phyloP scores from a whole-genome alignment of 2,797 vertebrate genomes.

The Setipinna tenuifilis region DNA sequence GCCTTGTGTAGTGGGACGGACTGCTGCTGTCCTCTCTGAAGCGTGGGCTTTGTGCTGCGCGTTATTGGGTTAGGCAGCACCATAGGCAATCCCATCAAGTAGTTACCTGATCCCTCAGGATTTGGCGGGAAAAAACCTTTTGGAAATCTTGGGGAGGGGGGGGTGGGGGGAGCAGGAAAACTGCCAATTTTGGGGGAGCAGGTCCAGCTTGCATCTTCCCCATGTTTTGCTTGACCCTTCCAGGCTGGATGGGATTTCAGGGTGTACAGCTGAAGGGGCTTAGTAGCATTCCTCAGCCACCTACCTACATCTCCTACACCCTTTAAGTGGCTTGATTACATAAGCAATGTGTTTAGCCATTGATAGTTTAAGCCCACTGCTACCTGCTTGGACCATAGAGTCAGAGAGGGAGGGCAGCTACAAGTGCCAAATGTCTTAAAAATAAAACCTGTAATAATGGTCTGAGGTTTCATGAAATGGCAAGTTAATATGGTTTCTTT shows the following conservation, averaged over 20 bases:
- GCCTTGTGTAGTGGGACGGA: background rate
- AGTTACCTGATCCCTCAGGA: constrained; percentile 49
- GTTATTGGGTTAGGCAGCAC: constrained; percentile 58
- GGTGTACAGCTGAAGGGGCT: background rate
- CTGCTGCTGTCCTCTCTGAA: constrained; percentile 35
- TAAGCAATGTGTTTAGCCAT: background rate
- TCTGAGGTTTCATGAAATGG: background rate
- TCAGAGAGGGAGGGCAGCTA: background rate
- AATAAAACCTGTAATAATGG: background rate
- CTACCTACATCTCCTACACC: background rate
- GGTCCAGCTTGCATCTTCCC: background rate
- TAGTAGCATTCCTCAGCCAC: background rate
- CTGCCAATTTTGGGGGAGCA: background rate
- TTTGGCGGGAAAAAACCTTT: constrained; percentile 25
- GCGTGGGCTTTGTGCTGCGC: constrained; percentile 36
- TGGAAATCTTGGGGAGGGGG: too few species aligned
- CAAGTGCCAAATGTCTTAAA: background rate
- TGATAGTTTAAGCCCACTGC: background rate
- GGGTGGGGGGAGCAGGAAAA: background rate
- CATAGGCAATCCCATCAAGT: constrained; percentile 60
- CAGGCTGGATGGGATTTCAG: background rate
- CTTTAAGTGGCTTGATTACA: constrained; percentile 8
- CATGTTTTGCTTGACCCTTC: background rate
- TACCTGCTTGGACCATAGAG: background rate
- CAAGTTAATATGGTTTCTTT: background rate